Percentiles rank a stretch among this genome's conserved stretches.
phyloP scores from a whole-genome alignment of 2,113 vertebrate species.

The Benitochromis conjunctus region DNA sequence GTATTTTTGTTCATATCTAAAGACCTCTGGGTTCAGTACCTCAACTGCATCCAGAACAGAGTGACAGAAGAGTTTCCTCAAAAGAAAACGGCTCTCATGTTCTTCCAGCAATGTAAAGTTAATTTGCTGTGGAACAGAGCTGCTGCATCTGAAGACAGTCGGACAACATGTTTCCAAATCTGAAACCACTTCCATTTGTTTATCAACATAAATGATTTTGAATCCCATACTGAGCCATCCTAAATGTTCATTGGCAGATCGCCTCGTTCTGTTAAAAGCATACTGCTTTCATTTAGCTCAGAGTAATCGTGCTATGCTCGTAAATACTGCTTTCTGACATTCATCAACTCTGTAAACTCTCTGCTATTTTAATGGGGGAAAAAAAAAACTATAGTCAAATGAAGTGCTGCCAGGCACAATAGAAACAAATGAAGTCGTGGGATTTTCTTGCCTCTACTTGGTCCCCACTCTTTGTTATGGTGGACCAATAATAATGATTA shows the following conservation, averaged over 20 bases:
- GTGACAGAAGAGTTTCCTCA: not conserved
- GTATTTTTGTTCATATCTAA: not conserved
- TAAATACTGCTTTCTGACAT: not conserved
- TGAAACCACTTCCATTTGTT: not conserved
- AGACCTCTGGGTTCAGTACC: not conserved
- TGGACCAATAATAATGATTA: too few species aligned
- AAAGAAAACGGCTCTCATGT: not conserved
- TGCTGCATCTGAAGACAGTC: not conserved
- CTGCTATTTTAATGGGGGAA: not conserved
- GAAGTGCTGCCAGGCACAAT: not conserved
- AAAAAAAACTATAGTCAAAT: not conserved
- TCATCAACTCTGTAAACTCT: not conserved
- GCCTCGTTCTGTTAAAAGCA: not conserved
- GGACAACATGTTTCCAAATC: not conserved
- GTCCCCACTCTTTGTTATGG: not conserved
- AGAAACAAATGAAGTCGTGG: not conserved
- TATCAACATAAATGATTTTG: not conserved
- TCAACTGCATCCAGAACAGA: not conserved
- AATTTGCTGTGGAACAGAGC: not conserved
- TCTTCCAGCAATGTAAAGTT: not conserved
- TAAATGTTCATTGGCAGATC: not conserved
- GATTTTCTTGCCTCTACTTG: not conserved
- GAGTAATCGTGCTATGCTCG: not conserved
- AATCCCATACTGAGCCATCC: not conserved
- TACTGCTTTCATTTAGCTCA: not conserved